phyloP scores from a whole-genome alignment of 35 echinoderm and acorn worm species.

The Ophioderma brevispina region DNA sequence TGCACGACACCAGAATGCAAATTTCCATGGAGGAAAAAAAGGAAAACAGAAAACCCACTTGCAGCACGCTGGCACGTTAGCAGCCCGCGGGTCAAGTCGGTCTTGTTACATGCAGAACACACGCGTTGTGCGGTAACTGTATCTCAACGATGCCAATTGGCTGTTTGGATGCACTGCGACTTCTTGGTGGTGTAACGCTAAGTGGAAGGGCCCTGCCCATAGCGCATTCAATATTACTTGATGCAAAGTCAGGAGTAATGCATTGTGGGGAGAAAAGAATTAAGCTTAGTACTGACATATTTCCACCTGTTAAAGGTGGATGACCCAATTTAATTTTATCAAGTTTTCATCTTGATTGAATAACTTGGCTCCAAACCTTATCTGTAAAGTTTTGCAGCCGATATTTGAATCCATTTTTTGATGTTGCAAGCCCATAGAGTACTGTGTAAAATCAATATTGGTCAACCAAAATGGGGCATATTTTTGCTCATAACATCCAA shows the following conservation, averaged over 20 bases:
- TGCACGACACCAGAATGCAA: not conserved
- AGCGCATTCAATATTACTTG: slow-evolving; percentile 5
- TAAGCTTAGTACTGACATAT: no score
- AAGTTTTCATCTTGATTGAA: no score
- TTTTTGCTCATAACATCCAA: no score
- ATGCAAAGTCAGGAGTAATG: no score
- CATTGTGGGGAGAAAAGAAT: not conserved
- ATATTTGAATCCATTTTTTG: no score
- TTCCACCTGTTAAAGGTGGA: no score
- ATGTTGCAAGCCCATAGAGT: no score
- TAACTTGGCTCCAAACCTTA: no score
- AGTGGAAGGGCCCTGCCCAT: not conserved
- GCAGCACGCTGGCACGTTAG: not conserved
- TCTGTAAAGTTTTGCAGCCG: no score
- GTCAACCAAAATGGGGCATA: no score
- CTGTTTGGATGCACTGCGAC: not conserved
- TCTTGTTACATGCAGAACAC: slow-evolving; percentile 1
- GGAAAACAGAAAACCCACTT: not conserved
- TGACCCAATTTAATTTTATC: no score
- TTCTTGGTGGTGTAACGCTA: not conserved
- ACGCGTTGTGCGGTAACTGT: not conserved
- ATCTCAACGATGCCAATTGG: slow-evolving; percentile 2
- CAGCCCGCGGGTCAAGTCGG: not conserved
- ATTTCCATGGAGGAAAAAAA: not conserved
- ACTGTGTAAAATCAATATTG: no score